Percentiles rank a stretch among this genome's conserved stretches.
Conservation (phyloP, 2,797 vertebrate species). For the Paedocypris micromegethes region DNA sequence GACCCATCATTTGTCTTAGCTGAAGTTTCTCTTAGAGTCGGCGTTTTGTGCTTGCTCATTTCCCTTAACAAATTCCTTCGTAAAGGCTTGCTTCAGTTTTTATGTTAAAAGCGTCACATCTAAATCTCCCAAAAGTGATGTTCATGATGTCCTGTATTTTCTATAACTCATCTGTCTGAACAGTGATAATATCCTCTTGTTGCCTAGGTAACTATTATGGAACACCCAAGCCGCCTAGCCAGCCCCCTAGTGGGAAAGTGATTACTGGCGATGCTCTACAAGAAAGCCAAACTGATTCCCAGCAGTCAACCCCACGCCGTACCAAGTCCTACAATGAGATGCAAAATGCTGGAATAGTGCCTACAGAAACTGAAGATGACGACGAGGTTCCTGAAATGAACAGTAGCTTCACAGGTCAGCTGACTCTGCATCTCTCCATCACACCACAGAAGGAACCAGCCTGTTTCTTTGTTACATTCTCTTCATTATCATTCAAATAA, state of each 20-base stretch:
- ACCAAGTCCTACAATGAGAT: conserved; percentile 99
- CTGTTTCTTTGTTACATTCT: conserved; percentile 43
- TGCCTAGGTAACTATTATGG: conserved; percentile 99
- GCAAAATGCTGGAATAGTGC: conserved; percentile 98
- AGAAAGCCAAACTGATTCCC: conserved; percentile 84
- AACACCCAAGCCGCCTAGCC: conserved; percentile 96
- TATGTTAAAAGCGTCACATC: conserved; percentile 5
- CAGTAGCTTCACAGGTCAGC: conserved; percentile 95
- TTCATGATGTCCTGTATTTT: conserved; percentile 21
- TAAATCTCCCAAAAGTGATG: conserved; percentile 4
- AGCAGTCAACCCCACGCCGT: conserved; percentile 88
- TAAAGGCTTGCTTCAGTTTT: neutral
- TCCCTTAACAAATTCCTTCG: conserved; percentile 45
- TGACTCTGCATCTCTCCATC: conserved; percentile 34
- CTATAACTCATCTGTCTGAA: conserved; percentile 52
- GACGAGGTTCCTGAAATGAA: conserved; percentile 97
- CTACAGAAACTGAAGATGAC: conserved; percentile 86
- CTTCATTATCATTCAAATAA: conserved; percentile 45
- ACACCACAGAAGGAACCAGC: conserved; percentile 50
- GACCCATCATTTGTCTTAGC: neutral
- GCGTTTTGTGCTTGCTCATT: conserved; percentile 60
- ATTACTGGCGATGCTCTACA: conserved; percentile 91
- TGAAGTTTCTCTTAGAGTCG: conserved; percentile 58
- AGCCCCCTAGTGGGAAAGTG: conserved; percentile 94
- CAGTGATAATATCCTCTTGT: conserved; percentile 75